These are phyloP conservation scores for Elgaria multicarinata DNA, from an alignment of 2,113 vertebrate species.

Conservation along the genomic window DNA sequence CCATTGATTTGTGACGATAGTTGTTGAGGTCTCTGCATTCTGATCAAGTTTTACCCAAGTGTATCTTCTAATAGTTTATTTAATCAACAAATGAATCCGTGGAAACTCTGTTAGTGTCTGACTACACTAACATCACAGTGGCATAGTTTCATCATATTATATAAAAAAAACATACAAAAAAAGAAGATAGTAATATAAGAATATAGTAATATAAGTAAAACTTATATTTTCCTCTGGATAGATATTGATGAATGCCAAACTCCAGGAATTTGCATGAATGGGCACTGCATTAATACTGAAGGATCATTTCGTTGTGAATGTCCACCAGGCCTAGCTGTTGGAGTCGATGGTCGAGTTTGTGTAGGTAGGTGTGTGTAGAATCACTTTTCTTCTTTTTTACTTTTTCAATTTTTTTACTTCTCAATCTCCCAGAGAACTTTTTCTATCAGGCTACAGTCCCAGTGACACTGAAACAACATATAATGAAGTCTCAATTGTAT, in stretches of 20 bases:
- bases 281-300: constrained; percentile 81
- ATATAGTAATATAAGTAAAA: neutral
- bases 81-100: neutral
- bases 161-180: neutral
- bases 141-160: neutral
- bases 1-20: neutral
- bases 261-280: constrained; percentile 83
- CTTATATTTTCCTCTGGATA: constrained; percentile 39
- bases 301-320: constrained; percentile 84
- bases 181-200: neutral
- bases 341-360: constrained; percentile 81
- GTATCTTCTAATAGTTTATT: neutral
- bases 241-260: constrained; percentile 83
- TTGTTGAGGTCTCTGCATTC: neutral
- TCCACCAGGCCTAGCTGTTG: constrained; percentile 77
- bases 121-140: neutral
- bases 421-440: neutral
- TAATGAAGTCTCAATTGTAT: too few relatives aligned
- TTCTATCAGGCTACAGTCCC: too few relatives aligned
- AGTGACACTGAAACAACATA: too few relatives aligned
- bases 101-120: neutral
- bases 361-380: constrained; percentile 70
- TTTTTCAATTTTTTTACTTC: neutral
- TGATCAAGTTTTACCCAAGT: neutral
- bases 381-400: neutral